Base-by-base conservation (phyloP, 2,113 vertebrate genomes). In the Phainopepla nitens region DNA sequence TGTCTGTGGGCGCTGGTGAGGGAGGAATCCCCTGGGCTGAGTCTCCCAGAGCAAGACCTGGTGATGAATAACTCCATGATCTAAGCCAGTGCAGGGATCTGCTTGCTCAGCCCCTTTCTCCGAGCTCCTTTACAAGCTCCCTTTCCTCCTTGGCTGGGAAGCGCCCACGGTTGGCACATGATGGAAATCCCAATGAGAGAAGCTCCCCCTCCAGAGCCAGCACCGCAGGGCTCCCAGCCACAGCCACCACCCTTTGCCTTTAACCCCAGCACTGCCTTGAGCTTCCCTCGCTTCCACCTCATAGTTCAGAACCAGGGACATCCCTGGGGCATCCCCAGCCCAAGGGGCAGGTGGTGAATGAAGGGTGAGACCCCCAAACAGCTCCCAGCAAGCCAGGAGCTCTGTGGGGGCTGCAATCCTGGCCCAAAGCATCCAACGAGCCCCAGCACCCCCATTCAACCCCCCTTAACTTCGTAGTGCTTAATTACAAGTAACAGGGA, bases 141-240 rank as follows among this genome's bases (percentile, higher is more conserved):
- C 36, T 83, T 80, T 89, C 57, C 60, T 80, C 71, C 64, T 73
- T 2, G 1, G 47, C 91, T 51, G 87, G 75, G 75, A 91, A 92
- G 64, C 71, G 33, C 90, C 84, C 17, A n/a, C 0, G 15, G 68
- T 5, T 68, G 72, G 86, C 69, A 85, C 93, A 89, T 53, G 94
- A 93, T 72, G 62, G 78, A 96, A 96, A 91, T 96, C 93, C 95
- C 80, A 58, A 90, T 65, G 82, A 91, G 70, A 60, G 31, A 10
- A 4, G 57, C 81, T 91, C 28, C 49, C 29, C 15, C 86, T 87
- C 39, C 82, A 69, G 79, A 81, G 75, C 71, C 2, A 23, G 83
- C 89, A 62, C 86, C 10, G 2, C 65, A 29, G 22, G 47, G 79
- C 71, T 89, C 44, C 51, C 1, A 1, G 70, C 88, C 82, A 64